These are phyloP conservation scores for Loriculus beryllinus DNA, from an alignment of 2,797 vertebrate genomes.

Conservation along the genomic window DNA sequence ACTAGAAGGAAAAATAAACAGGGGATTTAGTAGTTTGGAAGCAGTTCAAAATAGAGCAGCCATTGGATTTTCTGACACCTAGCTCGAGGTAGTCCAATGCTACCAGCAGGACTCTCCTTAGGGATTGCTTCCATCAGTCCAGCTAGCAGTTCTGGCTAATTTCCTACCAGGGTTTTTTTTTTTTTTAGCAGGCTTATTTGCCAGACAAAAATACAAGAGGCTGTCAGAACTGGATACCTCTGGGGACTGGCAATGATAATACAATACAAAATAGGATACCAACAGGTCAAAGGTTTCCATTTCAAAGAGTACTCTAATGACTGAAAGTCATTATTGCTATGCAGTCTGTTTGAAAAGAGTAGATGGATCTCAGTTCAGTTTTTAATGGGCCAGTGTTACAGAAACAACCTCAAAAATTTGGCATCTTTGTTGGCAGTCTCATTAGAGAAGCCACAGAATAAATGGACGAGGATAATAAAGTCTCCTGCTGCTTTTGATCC, in stretches of 20 bases:
- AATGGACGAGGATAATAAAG: constrained; percentile 66
- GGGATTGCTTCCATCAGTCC: constrained; percentile 22
- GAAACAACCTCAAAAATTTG: constrained; percentile 70
- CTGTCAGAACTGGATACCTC: constrained; percentile 68
- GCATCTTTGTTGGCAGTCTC: constrained; percentile 70
- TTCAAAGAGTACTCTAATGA: constrained; percentile 68
- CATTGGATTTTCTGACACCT: constrained; percentile 59
- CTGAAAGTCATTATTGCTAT: constrained; percentile 69
- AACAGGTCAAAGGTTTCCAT: constrained; percentile 69
- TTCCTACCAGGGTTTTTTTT: constrained; percentile 11
- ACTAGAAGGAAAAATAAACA: constrained; percentile 70
- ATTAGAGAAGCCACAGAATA: constrained; percentile 71
- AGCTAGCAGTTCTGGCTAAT: constrained; percentile 37
- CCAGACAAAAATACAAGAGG: constrained; percentile 65
- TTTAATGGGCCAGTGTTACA: constrained; percentile 68
- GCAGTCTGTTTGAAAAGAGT: constrained; percentile 66
- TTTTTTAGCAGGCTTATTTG: constrained; percentile 59
- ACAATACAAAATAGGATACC: constrained; percentile 69
- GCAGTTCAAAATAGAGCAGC: constrained; percentile 58
- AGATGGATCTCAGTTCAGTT: constrained; percentile 65
- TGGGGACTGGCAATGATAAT: constrained; percentile 66
- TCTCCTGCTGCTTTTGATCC: constrained; percentile 65
- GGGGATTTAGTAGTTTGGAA: constrained; percentile 66
- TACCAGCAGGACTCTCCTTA: constrained; percentile 3
- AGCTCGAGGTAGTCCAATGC: constrained; percentile 37